A percentile compares a stretch with the other conserved stretches of the same genome.
phyloP scores from a whole-genome alignment of 2,113 vertebrate species.

The Lophura nycthemera region DNA sequence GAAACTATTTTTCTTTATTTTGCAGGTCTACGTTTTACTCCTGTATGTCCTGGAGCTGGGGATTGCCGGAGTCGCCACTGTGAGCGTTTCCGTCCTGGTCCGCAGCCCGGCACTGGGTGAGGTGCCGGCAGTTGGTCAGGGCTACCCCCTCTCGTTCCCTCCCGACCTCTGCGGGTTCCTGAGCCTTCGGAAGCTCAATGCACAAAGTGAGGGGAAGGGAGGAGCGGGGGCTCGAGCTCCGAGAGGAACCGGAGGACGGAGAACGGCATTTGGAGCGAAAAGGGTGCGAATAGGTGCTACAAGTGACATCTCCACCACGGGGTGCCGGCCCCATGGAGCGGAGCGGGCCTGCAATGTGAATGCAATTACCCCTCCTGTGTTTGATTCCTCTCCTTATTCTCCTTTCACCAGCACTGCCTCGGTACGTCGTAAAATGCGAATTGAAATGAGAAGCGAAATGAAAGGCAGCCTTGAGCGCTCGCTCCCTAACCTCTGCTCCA shows the following conservation, averaged over 20 bases:
- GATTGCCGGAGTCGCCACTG: accelerated
- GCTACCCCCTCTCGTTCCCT: accelerated
- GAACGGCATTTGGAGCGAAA: not conserved
- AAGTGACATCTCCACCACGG: not conserved
- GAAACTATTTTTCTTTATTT: not conserved
- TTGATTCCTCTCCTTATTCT: not conserved
- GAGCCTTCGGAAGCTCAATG: not conserved
- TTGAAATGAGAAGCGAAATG: not conserved
- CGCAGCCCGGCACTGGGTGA: accelerated
- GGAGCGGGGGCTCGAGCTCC: accelerated
- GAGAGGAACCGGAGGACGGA: not conserved
- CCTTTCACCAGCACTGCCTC: not conserved
- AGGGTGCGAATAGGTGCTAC: accelerated
- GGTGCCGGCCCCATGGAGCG: not conserved
- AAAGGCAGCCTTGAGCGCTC: not conserved
- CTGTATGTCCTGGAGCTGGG: not conserved
- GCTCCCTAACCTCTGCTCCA: not conserved
- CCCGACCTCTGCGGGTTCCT: too few species aligned
- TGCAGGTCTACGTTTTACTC: not conserved
- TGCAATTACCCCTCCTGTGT: not conserved
- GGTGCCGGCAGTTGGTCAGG: not conserved
- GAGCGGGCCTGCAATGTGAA: not conserved
- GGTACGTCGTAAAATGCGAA: not conserved
- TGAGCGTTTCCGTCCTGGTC: not conserved
- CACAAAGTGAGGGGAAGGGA: not conserved